Conservation (phyloP, 2,888 invertebrate species). For the Phengaris arion region DNA sequence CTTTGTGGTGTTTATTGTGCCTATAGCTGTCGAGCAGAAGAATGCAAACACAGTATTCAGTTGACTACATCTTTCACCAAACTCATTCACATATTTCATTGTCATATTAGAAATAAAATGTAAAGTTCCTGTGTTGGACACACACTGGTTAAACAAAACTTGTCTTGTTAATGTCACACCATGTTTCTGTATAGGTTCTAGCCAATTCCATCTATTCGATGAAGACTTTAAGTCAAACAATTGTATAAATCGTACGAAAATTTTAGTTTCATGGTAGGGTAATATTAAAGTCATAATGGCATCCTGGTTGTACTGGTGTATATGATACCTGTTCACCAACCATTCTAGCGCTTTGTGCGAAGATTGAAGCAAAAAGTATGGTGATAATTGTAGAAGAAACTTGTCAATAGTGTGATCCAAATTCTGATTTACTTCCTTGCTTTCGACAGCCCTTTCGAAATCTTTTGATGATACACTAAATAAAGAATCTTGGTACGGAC, state of each 20-base stretch:
- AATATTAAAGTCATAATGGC: conserved; percentile 89
- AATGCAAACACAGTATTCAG: conserved; percentile 88
- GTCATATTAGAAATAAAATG: conserved; percentile 57
- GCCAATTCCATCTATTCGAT: conserved; percentile 87
- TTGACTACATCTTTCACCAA: conserved; percentile 78
- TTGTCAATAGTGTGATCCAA: conserved; percentile 87
- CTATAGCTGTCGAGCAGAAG: conserved; percentile 87
- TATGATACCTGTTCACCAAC: conserved; percentile 93
- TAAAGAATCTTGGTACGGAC: conserved; percentile 85
- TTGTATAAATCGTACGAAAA: conserved; percentile 91
- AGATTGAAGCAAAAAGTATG: conserved; percentile 91
- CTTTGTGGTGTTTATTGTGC: conserved; percentile 81
- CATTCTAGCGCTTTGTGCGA: conserved; percentile 96
- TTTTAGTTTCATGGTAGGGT: conserved; percentile 95
- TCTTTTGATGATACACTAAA: conserved; percentile 88
- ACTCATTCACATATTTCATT: conserved; percentile 76
- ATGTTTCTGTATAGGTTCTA: conserved; percentile 85
- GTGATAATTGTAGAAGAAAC: conserved; percentile 90
- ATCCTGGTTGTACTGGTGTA: conserved; percentile 93
- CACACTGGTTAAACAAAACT: conserved; percentile 85
- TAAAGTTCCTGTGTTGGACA: conserved; percentile 65
- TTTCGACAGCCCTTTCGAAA: conserved; percentile 90
- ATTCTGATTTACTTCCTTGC: conserved; percentile 85
- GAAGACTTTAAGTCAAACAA: conserved; percentile 82
- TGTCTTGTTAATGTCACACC: conserved; percentile 87